These are phyloP conservation scores for Channallabes apus DNA, from an alignment of 2,797 vertebrate genomes.

Conservation along the genomic window DNA sequence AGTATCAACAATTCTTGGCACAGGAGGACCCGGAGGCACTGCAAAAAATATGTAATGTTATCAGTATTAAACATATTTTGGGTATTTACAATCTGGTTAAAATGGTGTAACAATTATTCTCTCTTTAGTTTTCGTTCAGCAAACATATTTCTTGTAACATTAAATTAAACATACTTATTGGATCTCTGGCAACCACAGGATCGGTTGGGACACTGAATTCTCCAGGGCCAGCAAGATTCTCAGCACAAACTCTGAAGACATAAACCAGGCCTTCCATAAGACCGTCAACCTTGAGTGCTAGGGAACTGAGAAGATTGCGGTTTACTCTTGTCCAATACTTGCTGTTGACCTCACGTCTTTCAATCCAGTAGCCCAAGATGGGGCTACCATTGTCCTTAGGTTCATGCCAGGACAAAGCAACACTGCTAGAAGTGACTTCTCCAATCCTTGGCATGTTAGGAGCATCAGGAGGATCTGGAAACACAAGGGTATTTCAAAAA, in stretches of 20 bases:
- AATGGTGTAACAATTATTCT: neutral
- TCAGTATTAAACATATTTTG: neutral
- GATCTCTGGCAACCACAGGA: constrained; percentile 84
- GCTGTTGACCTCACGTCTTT: constrained; percentile 97
- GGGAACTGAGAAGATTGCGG: constrained; percentile 81
- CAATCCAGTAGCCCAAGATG: constrained; percentile 97
- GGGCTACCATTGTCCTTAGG: constrained; percentile 98
- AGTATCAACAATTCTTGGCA: constrained; percentile 87
- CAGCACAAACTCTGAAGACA: constrained; percentile 95
- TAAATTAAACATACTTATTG: constrained; percentile 76
- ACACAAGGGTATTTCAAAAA: constrained; percentile 2
- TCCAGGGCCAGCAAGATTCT: constrained; percentile 95
- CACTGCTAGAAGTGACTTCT: constrained; percentile 85
- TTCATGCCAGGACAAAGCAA: constrained; percentile 93
- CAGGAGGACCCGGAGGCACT: constrained; percentile 91
- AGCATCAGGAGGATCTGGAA: constrained; percentile 90
- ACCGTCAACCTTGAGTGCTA: constrained; percentile 83
- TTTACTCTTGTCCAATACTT: constrained; percentile 97
- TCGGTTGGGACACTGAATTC: constrained; percentile 96
- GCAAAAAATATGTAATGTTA: constrained; percentile 41
- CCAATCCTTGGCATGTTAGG: constrained; percentile 91
- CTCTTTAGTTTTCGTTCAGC: neutral
- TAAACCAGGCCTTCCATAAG: constrained; percentile 94
- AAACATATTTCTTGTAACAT: neutral
- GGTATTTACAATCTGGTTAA: neutral